phyloP scores from a whole-genome alignment of 2,113 vertebrate genomes.

The Forbesichthys papilliferus region DNA sequence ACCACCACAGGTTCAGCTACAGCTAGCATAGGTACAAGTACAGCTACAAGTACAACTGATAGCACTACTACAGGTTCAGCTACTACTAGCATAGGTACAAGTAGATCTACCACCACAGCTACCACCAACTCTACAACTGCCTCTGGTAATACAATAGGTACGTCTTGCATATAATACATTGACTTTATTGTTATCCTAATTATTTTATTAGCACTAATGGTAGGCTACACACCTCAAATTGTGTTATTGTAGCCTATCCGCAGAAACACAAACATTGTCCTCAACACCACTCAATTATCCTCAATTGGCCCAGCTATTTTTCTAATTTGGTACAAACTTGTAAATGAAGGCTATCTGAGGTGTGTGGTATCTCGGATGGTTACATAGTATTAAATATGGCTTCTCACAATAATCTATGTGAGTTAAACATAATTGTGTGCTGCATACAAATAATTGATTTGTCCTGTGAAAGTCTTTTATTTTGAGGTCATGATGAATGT shows the following conservation, averaged over 20 bases:
- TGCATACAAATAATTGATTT: neutral
- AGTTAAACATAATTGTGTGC: neutral
- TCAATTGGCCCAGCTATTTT: no score
- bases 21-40: neutral
- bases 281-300: no score
- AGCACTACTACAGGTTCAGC: no score
- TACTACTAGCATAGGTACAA: no score
- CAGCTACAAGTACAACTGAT: no score
- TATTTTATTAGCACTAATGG: neutral
- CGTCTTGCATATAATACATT: conserved; percentile 1
- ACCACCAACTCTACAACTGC: neutral
- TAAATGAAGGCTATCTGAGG: no score
- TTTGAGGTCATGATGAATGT: conserved; percentile 69
- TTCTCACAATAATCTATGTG: neutral
- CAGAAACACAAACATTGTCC: no score
- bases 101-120: neutral
- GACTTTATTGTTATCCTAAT: neutral
- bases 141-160: conserved; percentile 36
- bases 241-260: no score
- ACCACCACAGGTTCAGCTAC: neutral
- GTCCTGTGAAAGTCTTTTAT: conserved; percentile 53
- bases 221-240: no score
- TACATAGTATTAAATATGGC: neutral
- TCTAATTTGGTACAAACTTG: no score
- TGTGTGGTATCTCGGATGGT: no score